A percentile compares a stretch with the other conserved stretches of the same genome.
phyloP scores from a whole-genome alignment of 2,888 invertebrate genomes.

The Deilephila elpenor region DNA sequence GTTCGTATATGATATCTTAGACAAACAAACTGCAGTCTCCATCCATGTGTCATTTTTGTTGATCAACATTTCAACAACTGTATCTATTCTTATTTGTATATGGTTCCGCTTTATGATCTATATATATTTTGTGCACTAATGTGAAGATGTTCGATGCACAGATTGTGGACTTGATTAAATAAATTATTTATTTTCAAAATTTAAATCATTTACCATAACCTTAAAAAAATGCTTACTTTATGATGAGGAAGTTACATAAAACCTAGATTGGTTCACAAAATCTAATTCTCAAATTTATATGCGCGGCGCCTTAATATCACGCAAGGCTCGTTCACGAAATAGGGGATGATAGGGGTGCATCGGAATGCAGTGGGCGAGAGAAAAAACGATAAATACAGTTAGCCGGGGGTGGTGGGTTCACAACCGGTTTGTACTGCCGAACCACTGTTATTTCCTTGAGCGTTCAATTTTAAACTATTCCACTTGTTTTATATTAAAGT shows the following conservation, averaged over 20 bases:
- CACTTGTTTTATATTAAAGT: neutral
- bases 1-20: too few relatives aligned
- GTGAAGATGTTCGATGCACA: too few relatives aligned
- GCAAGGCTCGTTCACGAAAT: constrained; percentile 42
- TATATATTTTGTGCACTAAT: too few relatives aligned
- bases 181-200: too few relatives aligned
- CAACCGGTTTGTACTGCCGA: constrained; percentile 63
- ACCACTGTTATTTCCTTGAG: constrained; percentile 61
- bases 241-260: neutral
- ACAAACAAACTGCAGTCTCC: too few relatives aligned
- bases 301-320: constrained; percentile 39
- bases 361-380: constrained; percentile 72
- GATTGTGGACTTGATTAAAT: too few relatives aligned
- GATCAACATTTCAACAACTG: too few relatives aligned
- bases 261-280: neutral
- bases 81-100: too few relatives aligned
- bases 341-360: constrained; percentile 72
- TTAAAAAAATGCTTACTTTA: too few relatives aligned
- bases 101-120: too few relatives aligned
- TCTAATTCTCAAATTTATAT: constrained; percentile 2
- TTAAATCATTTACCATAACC: too few relatives aligned
- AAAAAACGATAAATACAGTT: constrained; percentile 80
- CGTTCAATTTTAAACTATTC: constrained; percentile 26
- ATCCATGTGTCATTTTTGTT: too few relatives aligned
- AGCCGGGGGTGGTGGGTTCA: constrained; percentile 59